Conservation (phyloP, 1,140 invertebrate species). For the Cydia pomonella region DNA sequence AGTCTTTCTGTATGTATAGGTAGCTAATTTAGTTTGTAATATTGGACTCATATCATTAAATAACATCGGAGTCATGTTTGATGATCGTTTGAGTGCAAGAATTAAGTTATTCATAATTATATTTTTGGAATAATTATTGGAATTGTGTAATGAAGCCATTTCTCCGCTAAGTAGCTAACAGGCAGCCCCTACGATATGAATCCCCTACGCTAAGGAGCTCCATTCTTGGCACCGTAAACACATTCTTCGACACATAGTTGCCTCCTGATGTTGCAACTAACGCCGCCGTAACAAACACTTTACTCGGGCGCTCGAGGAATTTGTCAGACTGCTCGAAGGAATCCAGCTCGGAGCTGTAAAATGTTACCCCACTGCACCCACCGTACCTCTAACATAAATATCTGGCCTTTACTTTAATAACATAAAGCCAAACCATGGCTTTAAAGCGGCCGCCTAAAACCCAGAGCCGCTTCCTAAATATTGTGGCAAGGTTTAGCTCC, state of each 20-base stretch:
- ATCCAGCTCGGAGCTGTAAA: constrained; percentile 57
- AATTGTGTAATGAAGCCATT: constrained; percentile 9
- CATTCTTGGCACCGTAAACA: constrained; percentile 75
- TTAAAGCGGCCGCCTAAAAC: constrained; percentile 55
- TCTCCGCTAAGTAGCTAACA: constrained; percentile 4
- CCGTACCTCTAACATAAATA: constrained; percentile 60
- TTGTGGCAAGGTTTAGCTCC: constrained; percentile 55
- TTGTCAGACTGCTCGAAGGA: constrained; percentile 65
- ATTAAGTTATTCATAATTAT: no score
- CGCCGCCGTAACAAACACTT: constrained; percentile 61
- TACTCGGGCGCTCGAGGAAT: constrained; percentile 62
- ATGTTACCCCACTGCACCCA: constrained; percentile 49
- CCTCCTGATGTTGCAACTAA: constrained; percentile 64
- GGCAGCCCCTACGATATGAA: constrained; percentile 33
- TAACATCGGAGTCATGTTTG: no score
- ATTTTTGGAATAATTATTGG: no score
- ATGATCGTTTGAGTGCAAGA: no score
- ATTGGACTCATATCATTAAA: no score
- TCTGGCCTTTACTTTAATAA: constrained; percentile 63
- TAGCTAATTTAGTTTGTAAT: no score
- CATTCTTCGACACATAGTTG: constrained; percentile 78
- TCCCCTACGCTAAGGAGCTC: constrained; percentile 60
- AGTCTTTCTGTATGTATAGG: no score
- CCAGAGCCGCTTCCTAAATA: constrained; percentile 55
- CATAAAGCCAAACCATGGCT: constrained; percentile 52